Base-by-base conservation (phyloP, 2,888 invertebrate genomes). In the Phalera bucephala region DNA sequence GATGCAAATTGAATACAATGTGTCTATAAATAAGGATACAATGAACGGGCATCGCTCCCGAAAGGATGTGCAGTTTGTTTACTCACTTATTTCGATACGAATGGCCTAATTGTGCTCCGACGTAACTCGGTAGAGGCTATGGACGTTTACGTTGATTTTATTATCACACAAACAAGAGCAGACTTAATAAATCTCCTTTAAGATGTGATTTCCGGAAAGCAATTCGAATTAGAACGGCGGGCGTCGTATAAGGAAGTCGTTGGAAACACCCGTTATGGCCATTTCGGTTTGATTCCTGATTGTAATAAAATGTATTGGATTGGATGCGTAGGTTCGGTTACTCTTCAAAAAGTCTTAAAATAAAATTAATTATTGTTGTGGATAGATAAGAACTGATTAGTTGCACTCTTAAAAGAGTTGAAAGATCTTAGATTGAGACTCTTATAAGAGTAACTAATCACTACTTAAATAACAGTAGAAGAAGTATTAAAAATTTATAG, bases 61-160 rank as follows among this genome's bases (percentile, higher is more conserved):
- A 62, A 65, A 74, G 81, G 81, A 79, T 73, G 79, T 67, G 58
- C 46, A 79, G 80, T 85, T 86, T 87, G 72, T 83, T 81, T 68
- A 65, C 64, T 65, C 67, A 75, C 72, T 75, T 73, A 71, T 67
- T 73, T 73, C 65, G 66, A 76, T 69, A 61, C 58, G 57, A 56
- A 64, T 72, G 73, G 72, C 73, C 76, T 70, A 73, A 80, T 80
- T 79, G 74, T 72, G 42, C 26, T 48, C 56, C 42, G 36, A 74
- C 79, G 84, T 83, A 85, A 76, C 65, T 67, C 71, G 66, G 85
- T 73, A 66, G 71, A 65, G 58, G 37, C 57, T 52, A 45, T 51
- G 50, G 65, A 70, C 76, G 54, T 80, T 76, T 72, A 80, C 69
- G 69, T 53, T 57, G 52, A 64, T 69, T 79, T 81, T 67, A 85